A percentile compares a stretch with the other conserved stretches of the same genome.
Evolutionary conservation across 1,140 invertebrate genomes (phyloP).

Genomic region (Lepidurus apus): DNA sequence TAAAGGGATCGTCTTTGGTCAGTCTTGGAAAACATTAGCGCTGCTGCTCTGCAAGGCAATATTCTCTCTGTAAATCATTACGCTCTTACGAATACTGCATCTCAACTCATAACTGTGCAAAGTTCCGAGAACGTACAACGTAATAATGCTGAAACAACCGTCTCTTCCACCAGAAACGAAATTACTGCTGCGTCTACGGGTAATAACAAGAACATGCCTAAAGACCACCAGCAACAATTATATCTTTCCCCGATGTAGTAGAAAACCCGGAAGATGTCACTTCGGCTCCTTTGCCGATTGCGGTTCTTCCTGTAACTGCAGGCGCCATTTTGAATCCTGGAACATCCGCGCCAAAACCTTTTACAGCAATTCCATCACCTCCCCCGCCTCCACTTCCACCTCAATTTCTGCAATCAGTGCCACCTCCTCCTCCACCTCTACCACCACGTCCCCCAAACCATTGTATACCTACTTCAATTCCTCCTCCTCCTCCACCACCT

Average conservation of each 20-base stretch:
- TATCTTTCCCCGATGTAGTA: too few relatives aligned
- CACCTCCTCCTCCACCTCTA: conserved; percentile 33
- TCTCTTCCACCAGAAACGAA: too few relatives aligned
- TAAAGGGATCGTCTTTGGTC: conserved; percentile 41
- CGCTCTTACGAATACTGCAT: neutral
- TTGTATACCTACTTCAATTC: conserved; percentile 37
- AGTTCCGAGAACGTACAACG: too few relatives aligned
- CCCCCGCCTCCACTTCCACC: conserved; percentile 37
- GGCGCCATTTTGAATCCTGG: too few relatives aligned
- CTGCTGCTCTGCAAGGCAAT: conserved; percentile 39
- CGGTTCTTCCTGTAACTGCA: too few relatives aligned
- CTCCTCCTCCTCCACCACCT: conserved; percentile 36
- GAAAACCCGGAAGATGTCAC: too few relatives aligned
- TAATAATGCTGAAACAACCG: too few relatives aligned
- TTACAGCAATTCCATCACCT: conserved; percentile 25
- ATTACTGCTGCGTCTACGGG: too few relatives aligned
- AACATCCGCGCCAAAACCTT: too few relatives aligned
- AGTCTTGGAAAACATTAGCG: conserved; percentile 41
- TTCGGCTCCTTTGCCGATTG: too few relatives aligned
- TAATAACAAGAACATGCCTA: too few relatives aligned
- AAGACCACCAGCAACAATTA: too few relatives aligned
- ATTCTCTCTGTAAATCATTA: conserved; percentile 38
- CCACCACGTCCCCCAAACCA: conserved; percentile 37
- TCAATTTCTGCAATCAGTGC: conserved; percentile 25
- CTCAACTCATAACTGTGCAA: neutral